Base-by-base conservation (phyloP, 1,140 invertebrate genomes). In the Galendromus occidentalis region DNA sequence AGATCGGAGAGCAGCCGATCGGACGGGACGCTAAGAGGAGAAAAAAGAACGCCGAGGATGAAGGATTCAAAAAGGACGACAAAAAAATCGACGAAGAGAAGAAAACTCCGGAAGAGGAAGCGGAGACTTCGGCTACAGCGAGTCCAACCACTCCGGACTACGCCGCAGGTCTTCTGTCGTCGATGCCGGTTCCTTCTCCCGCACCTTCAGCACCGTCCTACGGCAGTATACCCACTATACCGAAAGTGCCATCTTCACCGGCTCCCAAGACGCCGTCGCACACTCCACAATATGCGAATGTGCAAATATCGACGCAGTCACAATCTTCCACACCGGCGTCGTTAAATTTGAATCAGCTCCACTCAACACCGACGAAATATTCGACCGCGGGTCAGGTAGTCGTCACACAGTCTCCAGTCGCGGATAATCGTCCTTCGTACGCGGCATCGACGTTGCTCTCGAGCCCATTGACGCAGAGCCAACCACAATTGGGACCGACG, bases 1-100 rank as follows among this genome's bases (percentile, higher is more conserved):
- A 96, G 72, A 92, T 96, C 69, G 84, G 84, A 20, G 92, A 96
- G 72, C 88, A 93, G 71, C 92, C 93, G 25, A 79, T 83, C 72
- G 82, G 80, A 18, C 78, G 79, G 66, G 79, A 80, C 71, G 79
- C 83, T 22, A 86, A 85, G 73, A 79, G 77, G 72, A 74, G 82
- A 64, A 83, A 82, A 73, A 81, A 80, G 71, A 73, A 76, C 39
- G 30, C n/a, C 20, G 28, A 42, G 42, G 29, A 29, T 2, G 39
- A 1, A 20, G 28, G 74, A 82, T 87, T 90, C 77, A 75, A 75
- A 59, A 76, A 77, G 64, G 79, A 80, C 66, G 73, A 74, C 29
- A 74, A 75, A 25, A 75, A 77, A 51, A 70, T 72, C 22, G 70
- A 64, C 2, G 69, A 70, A 64, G 68, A 70, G 63, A 67, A 69